Percentiles rank a stretch among this genome's conserved stretches.
phyloP scores from a whole-genome alignment of 2,113 vertebrate species.

The Ictalurus furcatus region DNA sequence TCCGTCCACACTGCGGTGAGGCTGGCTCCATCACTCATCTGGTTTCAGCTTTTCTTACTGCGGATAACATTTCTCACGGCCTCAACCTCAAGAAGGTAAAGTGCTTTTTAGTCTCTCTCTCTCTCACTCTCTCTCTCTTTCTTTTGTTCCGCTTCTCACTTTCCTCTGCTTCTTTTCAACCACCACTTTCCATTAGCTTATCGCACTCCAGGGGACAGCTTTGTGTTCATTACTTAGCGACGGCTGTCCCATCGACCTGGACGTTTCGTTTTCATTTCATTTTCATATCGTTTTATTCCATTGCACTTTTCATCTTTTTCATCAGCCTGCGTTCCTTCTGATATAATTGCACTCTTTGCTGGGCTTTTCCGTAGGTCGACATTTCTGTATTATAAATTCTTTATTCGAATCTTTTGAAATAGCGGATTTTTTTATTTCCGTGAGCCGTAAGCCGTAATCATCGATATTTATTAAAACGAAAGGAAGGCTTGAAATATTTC shows the following conservation, averaged over 20 bases:
- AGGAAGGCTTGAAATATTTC: too few species aligned
- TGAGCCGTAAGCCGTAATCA: too few species aligned
- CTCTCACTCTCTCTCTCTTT: background rate
- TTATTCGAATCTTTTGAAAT: too few species aligned
- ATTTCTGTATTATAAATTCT: too few species aligned
- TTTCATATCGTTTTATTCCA: background rate
- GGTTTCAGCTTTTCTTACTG: slow-evolving; percentile 91
- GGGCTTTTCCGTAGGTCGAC: too few species aligned
- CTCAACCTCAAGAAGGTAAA: slow-evolving; percentile 95
- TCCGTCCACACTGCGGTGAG: slow-evolving; percentile 96
- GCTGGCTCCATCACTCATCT: slow-evolving; percentile 97
- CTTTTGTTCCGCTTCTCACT: background rate
- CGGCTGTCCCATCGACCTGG: background rate
- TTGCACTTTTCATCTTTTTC: too few species aligned
- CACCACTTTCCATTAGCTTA: slow-evolving; percentile 18
- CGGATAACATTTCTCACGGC: slow-evolving; percentile 97
- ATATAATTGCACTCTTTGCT: too few species aligned
- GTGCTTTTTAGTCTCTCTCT: background rate
- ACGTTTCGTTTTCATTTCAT: background rate
- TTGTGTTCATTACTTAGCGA: background rate
- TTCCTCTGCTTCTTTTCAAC: background rate
- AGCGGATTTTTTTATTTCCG: too few species aligned
- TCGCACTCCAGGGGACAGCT: background rate
- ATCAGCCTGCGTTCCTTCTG: too few species aligned
- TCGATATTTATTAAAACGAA: too few species aligned